Conservation (phyloP, 1,140 invertebrate genomes). For the Gryon sp. region DNA sequence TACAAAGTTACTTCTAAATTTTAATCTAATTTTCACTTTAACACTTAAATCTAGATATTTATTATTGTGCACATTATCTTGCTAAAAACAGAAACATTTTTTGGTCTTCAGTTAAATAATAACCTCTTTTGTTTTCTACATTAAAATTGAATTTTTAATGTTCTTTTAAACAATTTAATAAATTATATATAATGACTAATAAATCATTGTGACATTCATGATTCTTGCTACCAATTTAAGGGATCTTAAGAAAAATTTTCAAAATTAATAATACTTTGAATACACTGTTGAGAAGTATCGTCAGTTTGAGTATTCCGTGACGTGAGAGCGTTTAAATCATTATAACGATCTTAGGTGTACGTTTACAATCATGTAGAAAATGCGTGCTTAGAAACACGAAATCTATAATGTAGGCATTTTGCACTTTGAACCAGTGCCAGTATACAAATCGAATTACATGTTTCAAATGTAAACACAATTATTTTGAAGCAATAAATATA, state of each 20-base stretch:
- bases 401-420: slow-evolving; percentile 23
- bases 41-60: too few species aligned
- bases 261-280: slow-evolving; percentile 35
- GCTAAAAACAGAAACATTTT: too few species aligned
- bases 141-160: slow-evolving; percentile 17
- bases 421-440: slow-evolving; percentile 54
- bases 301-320: slow-evolving; percentile 25
- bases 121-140: slow-evolving; percentile 5
- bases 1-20: too few species aligned
- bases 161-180: slow-evolving; percentile 40
- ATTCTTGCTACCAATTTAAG: slow-evolving; percentile 22
- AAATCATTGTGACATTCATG: slow-evolving; percentile 42
- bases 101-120: too few species aligned
- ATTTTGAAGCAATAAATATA: slow-evolving; percentile 34
- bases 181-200: slow-evolving; percentile 43
- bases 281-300: slow-evolving; percentile 27
- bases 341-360: slow-evolving; percentile 39
- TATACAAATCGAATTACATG: slow-evolving; percentile 31
- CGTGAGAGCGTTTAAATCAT: slow-evolving; percentile 56
- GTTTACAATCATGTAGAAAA: slow-evolving; percentile 44
- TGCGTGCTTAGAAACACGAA: slow-evolving; percentile 44
- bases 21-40: too few species aligned
- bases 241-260: slow-evolving; percentile 41
- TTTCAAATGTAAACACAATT: slow-evolving; percentile 52
- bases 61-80: too few species aligned